Conservation (phyloP, 2,113 vertebrate species). For the Sylvicapra grimmia region DNA sequence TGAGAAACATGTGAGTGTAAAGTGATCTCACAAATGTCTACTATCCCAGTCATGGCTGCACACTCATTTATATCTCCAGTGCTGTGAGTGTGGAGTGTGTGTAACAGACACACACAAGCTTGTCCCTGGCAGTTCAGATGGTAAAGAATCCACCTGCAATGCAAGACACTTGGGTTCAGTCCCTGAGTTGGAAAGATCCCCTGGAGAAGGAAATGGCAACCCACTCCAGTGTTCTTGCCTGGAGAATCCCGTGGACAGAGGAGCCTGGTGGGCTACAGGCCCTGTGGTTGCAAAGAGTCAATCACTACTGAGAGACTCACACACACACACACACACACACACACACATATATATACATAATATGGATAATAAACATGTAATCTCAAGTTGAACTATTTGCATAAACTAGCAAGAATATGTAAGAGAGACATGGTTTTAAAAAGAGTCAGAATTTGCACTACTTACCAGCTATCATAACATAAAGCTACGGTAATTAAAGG, state of each 20-base stretch:
- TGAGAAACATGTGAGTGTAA: accelerated
- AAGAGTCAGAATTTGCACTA: neutral
- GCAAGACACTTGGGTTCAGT: neutral
- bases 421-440: neutral
- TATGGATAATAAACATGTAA: too few relatives aligned
- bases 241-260: neutral
- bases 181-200: neutral
- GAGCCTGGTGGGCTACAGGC: neutral
- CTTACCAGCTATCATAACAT: accelerated
- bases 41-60: accelerated
- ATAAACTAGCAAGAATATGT: accelerated
- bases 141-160: neutral
- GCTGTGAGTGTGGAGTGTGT: neutral
- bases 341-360: neutral
- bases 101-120: neutral
- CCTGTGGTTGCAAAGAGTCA: neutral
- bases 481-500: neutral
- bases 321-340: accelerated
- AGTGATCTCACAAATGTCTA: accelerated
- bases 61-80: accelerated
- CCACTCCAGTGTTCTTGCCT: neutral
- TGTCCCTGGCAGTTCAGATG: neutral
- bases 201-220: neutral
- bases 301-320: neutral
- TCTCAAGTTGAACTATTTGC: neutral